These are phyloP conservation scores for Pseudomyrmex sp. DNA, from an alignment of 1,140 invertebrate genomes.

Conservation along the genomic window DNA sequence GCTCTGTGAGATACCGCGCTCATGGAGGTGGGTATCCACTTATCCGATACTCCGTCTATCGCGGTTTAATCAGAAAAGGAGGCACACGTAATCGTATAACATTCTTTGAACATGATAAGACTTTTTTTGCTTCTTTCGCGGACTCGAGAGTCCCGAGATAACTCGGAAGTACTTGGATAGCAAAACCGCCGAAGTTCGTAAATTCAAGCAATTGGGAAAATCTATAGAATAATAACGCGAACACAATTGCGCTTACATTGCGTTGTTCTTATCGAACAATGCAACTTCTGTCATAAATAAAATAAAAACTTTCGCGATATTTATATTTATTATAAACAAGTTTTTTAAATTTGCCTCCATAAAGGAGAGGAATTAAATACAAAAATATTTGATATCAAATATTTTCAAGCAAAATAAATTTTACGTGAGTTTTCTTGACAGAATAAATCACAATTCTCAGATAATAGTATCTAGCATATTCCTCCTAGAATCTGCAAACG, in stretches of 20 bases:
- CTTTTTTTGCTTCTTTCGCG: constrained; percentile 3
- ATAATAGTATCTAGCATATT: constrained; percentile 25
- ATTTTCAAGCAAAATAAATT: background rate
- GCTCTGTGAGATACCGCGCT: constrained; percentile 39
- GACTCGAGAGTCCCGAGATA: background rate
- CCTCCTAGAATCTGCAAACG: background rate
- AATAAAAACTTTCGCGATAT: background rate
- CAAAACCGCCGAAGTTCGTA: background rate
- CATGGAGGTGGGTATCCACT: constrained; percentile 39
- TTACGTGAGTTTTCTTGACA: background rate
- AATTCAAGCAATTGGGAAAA: background rate
- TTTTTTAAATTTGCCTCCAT: background rate
- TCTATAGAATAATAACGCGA: background rate
- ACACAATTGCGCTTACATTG: too few species aligned
- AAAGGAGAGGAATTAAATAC: background rate
- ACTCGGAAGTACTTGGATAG: background rate
- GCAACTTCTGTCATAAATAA: background rate
- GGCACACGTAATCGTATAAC: constrained; percentile 50
- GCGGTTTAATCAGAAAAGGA: constrained; percentile 53
- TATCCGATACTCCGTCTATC: constrained; percentile 54
- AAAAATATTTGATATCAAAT: background rate
- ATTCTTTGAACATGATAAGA: background rate
- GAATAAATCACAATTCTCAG: constrained; percentile 21
- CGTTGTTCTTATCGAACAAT: background rate
- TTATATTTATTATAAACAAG: background rate